phyloP scores from a whole-genome alignment of 2,113 vertebrate genomes.

The Phocoena phocoena region DNA sequence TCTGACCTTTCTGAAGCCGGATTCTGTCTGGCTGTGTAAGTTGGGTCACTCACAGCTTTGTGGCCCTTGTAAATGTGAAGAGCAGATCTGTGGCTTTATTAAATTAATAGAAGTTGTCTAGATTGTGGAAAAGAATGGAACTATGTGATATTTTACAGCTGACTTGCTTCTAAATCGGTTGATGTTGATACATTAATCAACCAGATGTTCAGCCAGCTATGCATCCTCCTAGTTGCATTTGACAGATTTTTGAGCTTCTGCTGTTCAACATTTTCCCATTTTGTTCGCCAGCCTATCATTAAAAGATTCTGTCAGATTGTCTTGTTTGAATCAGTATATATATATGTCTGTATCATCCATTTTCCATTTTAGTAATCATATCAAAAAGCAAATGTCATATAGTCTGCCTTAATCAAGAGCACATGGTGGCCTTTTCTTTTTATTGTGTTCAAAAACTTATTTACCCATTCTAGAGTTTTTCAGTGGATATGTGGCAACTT shows the following conservation, averaged over 20 bases:
- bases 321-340: slow-evolving; percentile 20
- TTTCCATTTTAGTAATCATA: slow-evolving; percentile 33
- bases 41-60: neutral
- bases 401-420: slow-evolving; percentile 1
- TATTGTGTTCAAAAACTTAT: neutral
- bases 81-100: neutral
- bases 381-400: neutral
- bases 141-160: neutral
- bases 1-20: neutral
- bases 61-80: neutral
- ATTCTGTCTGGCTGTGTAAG: neutral
- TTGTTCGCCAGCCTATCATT: slow-evolving; percentile 23
- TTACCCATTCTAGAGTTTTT: neutral
- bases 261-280: neutral
- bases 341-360: neutral
- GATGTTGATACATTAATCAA: slow-evolving; percentile 43
- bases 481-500: neutral
- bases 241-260: slow-evolving; percentile 47
- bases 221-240: slow-evolving; percentile 15
- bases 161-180: neutral
- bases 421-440: neutral
- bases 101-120: neutral
- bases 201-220: neutral
- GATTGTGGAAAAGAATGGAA: neutral
- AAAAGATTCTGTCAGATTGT: slow-evolving; percentile 24